Conservation (phyloP, 2,797 vertebrate species). For the Gymnodraco acuticeps region DNA sequence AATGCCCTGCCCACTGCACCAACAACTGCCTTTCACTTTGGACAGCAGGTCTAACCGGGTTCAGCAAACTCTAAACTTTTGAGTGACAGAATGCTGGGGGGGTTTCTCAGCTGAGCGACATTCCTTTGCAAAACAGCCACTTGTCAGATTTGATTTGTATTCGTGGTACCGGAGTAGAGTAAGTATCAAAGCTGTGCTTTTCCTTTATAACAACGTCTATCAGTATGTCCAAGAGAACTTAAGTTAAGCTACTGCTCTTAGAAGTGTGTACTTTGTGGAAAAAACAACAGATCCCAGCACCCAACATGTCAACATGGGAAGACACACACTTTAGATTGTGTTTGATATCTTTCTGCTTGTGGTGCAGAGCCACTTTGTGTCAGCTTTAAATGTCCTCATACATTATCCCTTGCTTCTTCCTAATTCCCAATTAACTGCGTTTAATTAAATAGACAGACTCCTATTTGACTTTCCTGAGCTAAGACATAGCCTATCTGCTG, state of each 20-base stretch:
- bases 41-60: slow-evolving; percentile 19
- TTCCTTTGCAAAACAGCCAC: neutral
- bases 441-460: slow-evolving; percentile 6
- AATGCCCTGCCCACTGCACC: slow-evolving; percentile 67
- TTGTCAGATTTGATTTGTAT: neutral
- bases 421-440: slow-evolving; percentile 10
- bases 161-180: neutral
- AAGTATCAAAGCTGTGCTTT: neutral
- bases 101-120: slow-evolving; percentile 13
- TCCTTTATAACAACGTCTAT: neutral
- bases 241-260: neutral
- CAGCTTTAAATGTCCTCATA: slow-evolving; percentile 1
- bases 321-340: neutral
- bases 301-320: neutral
- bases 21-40: slow-evolving; percentile 52
- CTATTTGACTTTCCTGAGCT: slow-evolving; percentile 9
- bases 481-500: neutral
- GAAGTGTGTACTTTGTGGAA: neutral
- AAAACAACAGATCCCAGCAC: neutral
- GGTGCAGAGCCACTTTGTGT: neutral
- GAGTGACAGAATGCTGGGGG: neutral
- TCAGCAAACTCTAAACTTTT: slow-evolving; percentile 29
- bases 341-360: neutral
- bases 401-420: neutral
- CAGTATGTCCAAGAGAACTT: neutral